Base-by-base conservation (phyloP, 2,888 invertebrate species). In the Sicus ferrugineus region DNA sequence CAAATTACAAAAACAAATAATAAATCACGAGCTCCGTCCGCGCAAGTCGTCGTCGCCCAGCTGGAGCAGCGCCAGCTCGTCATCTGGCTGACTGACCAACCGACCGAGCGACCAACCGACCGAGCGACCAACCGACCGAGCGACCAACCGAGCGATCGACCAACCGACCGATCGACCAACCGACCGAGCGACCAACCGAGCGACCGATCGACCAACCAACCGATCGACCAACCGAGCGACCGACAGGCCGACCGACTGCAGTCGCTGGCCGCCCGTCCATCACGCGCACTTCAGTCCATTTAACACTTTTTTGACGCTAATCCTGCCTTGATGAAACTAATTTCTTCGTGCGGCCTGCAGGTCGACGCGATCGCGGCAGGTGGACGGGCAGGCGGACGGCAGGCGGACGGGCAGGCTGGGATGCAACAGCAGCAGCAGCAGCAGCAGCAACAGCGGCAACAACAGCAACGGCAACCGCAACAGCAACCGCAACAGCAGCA, bases 251-350 rank as follows among this genome's bases (percentile, higher is more conserved):
- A 30, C 61, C 70, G 73, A 71, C 67, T 72, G 71, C 73, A 70
- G 75, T 70, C 76, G 76, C 70, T 65, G 73, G 70, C 54, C 28
- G 26, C 75, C 81, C 81, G 83, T 82, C 82, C 81, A 83, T 82
- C 81, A 82, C 72, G 64, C 78, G 80, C 81, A 81, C 83, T 82
- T 83, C 85, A 85, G 84, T 84, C 84, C 84, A 85, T 85, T 85
- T 85, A 85, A 85, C 85, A 85, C 84, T 80, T 83, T 84, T 84
- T 79, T 83, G 84, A 85, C 84, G 83, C 81, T 85, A 85, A 85
- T 85, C 84, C 84, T 80, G 80, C 77, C 81, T 83, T 81, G 84
- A 84, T 84, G 84, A 85, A 85, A 85, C 83, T 83, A 81, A 84
- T 83, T 84, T 84, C 82, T 84, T 81, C 77, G 79, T 77, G 77